Base-by-base conservation (phyloP, 2,113 vertebrate species). In the Alligator mississippiensis region DNA sequence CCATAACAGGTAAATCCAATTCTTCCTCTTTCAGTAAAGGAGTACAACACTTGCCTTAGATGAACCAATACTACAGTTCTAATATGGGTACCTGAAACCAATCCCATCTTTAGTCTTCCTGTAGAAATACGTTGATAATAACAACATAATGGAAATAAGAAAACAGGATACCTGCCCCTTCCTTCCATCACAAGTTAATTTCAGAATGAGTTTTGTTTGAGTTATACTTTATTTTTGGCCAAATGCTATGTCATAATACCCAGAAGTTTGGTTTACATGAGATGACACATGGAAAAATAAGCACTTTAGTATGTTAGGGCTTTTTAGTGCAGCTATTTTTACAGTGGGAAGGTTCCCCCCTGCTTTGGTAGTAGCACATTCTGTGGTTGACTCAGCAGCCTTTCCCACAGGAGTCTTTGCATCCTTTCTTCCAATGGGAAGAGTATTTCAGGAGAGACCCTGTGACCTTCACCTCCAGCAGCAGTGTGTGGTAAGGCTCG, bases 241-340 rank as follows among this genome's bases (percentile, higher is more conserved):
- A 93, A 84, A 87, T 92, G 47, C 82, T 92, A 93, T 38, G 92
- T 95, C 96, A 95, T 90, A 89, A 8, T 94, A 90, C 77, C 94
- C 94, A 92, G 89, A 89, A 94, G 85, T 85, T 95, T 92, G 82
- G 91, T 85, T 87, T 94, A 89, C 92, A 95, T 96, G 96, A 96
- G 94, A 89, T 97, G 95, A 97, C 90, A 85, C 47, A 80, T 80
- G 96, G 94, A 93, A 97, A 96, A 96, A 96, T 54, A 97, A 94
- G 92, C 94, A 94, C 77, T 95, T 82, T 77, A 97, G 59, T 87
- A 60, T 78, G 93, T 91, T 84, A 92, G 80, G 86, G 87, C 85
- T 94, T 82, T 82, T 87, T 93, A 83, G 74, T 30, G 30, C 1
- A 2, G 86, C 77, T 96, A 90, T 96, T 96, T 95, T 94, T 96